A percentile compares a stretch with the other conserved stretches of the same genome.
Evolutionary conservation across 2,113 vertebrate species (phyloP).

Genomic region (Cariama cristata): DNA sequence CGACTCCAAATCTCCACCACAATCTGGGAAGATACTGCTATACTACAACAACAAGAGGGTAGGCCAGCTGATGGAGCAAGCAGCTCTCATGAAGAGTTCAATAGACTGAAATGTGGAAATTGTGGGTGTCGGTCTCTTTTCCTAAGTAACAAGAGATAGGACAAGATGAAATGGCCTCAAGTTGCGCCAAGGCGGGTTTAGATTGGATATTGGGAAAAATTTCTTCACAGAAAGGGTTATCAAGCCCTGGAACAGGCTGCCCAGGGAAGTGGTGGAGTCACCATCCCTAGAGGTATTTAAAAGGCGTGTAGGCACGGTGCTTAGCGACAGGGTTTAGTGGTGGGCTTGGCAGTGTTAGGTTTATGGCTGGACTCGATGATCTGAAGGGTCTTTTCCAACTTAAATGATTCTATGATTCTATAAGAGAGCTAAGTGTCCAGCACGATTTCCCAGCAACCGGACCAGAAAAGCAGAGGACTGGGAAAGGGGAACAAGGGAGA

Average conservation of each 20-base stretch:
- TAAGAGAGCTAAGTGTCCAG: neutral
- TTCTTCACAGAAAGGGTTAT: neutral
- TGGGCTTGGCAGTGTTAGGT: too few species aligned
- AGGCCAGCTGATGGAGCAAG: neutral
- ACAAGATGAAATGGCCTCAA: too few species aligned
- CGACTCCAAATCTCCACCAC: neutral
- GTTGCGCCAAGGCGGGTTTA: too few species aligned
- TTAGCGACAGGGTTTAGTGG: neutral
- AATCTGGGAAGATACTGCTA: neutral
- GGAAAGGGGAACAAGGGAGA: neutral
- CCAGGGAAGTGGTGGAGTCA: neutral
- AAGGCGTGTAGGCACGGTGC: accelerated
- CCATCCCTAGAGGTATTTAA: neutral
- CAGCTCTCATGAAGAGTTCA: neutral
- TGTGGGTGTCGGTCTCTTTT: too few species aligned
- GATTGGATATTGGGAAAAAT: neutral
- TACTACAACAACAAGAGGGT: neutral
- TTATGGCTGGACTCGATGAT: too few species aligned
- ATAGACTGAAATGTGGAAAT: neutral
- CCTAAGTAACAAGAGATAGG: too few species aligned
- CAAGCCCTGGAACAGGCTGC: neutral
- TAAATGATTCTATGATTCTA: neutral
- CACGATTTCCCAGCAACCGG: neutral
- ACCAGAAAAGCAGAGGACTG: neutral
- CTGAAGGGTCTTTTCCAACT: too few species aligned